Conservation (phyloP, 2,888 invertebrate genomes). For the Ceriagrion tenellum region DNA sequence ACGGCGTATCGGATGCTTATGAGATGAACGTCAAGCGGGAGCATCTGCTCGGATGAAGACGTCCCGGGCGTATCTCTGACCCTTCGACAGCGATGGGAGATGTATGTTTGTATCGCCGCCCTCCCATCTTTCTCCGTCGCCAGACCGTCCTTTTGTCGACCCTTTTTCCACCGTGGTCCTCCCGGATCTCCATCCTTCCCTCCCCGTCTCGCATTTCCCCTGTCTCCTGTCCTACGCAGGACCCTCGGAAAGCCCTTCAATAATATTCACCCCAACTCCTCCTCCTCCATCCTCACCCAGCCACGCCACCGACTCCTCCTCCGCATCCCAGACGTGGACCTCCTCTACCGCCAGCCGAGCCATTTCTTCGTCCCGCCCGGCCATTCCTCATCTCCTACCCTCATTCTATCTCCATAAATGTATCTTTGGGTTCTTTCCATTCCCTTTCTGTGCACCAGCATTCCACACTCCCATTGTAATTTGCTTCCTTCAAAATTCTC, state of each 20-base stretch:
- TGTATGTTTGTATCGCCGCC: conserved; percentile 50
- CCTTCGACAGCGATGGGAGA: conserved; percentile 42
- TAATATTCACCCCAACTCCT: background rate
- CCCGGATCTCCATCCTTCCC: background rate
- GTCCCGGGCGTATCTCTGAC: background rate
- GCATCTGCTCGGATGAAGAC: background rate
- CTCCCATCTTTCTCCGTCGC: conserved; percentile 10
- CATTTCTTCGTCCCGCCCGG: background rate
- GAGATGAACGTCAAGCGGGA: background rate
- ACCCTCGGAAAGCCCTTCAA: background rate
- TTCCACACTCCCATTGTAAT: background rate
- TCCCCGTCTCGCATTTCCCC: background rate
- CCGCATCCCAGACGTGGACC: background rate
- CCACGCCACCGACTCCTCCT: background rate
- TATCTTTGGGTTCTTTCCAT: background rate
- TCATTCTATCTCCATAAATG: conserved; percentile 31
- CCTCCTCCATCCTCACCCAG: no score
- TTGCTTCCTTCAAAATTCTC: background rate
- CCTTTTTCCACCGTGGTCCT: background rate
- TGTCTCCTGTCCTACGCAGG: background rate
- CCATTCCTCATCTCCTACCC: background rate
- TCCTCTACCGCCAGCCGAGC: background rate
- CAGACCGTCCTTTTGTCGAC: background rate
- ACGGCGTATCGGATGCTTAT: background rate
- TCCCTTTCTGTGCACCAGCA: background rate